Conservation (phyloP, 2,113 vertebrate genomes). For the Cairina moschata region DNA sequence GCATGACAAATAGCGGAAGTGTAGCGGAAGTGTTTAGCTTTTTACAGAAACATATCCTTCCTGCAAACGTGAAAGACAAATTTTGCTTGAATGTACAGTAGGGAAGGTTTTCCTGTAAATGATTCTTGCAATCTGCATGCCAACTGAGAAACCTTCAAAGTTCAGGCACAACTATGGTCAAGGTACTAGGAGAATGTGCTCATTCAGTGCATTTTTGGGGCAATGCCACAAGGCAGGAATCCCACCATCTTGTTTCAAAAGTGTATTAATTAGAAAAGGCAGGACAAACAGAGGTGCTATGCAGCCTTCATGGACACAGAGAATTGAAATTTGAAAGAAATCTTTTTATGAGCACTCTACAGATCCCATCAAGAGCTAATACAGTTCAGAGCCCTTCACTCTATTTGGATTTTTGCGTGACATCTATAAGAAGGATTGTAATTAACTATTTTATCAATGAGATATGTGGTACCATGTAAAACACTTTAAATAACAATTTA, state of each 20-base stretch:
- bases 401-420: background rate
- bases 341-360: background rate
- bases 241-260: background rate
- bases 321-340: background rate
- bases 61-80: background rate
- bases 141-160: background rate
- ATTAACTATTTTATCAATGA: background rate
- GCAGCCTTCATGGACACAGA: accelerated
- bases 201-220: background rate
- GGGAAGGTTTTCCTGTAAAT: background rate
- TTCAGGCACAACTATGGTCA: background rate
- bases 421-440: background rate
- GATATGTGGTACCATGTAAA: background rate
- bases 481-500: background rate
- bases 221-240: background rate
- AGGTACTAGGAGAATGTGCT: background rate
- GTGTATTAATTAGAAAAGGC: background rate
- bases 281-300: background rate
- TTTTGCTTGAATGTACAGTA: background rate
- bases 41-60: background rate
- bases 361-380: background rate
- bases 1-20: background rate
- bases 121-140: background rate
- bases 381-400: background rate
- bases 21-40: background rate